Percentiles rank a stretch among this genome's conserved stretches.
These are phyloP conservation scores for Bemisia tabaci DNA, from an alignment of 1,140 invertebrate species.

Conservation along the genomic window DNA sequence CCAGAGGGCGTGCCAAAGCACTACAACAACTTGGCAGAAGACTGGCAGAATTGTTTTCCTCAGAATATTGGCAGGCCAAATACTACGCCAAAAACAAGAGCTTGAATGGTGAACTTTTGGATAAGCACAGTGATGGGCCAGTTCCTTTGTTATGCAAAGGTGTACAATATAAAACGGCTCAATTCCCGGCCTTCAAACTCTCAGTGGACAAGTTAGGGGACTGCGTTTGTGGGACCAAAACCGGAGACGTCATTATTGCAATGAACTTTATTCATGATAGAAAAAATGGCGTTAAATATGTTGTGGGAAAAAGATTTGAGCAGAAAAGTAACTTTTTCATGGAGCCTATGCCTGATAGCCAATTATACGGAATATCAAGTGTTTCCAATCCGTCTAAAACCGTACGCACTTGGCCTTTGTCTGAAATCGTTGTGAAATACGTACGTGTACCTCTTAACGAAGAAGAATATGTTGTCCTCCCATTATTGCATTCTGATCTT, in stretches of 20 bases:
- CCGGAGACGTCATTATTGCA: not conserved
- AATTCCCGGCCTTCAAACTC: slow-evolving; percentile 4
- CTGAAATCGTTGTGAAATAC: slow-evolving; percentile 3
- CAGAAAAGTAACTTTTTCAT: slow-evolving; percentile 6
- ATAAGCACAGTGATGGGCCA: slow-evolving; percentile 2
- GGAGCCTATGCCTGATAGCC: slow-evolving; percentile 1
- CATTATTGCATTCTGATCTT: too few relatives aligned
- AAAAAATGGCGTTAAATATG: not conserved
- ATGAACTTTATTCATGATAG: slow-evolving; percentile 4
- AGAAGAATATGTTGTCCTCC: too few relatives aligned
- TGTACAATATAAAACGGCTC: slow-evolving; percentile 1
- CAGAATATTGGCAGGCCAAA: not conserved
- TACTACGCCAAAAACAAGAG: not conserved
- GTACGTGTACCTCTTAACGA: not conserved
- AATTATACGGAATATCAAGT: slow-evolving; percentile 1
- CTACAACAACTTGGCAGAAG: slow-evolving; percentile 25
- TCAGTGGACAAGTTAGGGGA: not conserved
- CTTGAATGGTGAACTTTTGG: not conserved
- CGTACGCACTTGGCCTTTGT: not conserved
- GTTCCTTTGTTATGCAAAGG: not conserved
- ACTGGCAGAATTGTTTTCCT: slow-evolving; percentile 8
- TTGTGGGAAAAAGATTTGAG: slow-evolving; percentile 6
- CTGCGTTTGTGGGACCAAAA: slow-evolving; percentile 3
- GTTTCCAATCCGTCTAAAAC: not conserved
- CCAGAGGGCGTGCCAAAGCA: slow-evolving; percentile 19